These are phyloP conservation scores for Athene noctua DNA, from an alignment of 2,113 vertebrate genomes.

Conservation along the genomic window DNA sequence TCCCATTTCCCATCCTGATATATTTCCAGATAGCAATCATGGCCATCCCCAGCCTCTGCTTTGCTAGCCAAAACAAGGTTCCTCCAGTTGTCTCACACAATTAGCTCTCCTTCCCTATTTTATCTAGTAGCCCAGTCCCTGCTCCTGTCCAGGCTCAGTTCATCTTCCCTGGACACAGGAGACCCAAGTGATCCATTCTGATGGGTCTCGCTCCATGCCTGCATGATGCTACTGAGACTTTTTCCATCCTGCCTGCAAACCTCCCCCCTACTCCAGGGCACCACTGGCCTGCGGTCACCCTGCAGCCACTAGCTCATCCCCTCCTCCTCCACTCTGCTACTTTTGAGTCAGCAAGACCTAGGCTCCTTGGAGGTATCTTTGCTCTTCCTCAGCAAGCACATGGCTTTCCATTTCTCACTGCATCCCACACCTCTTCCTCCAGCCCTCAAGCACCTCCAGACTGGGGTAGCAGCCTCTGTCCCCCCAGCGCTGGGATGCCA, in stretches of 20 bases:
- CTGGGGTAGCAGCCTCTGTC: neutral
- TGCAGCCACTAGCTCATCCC: rapidly evolving
- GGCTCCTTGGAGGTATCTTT: neutral
- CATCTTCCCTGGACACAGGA: neutral
- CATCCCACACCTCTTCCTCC: neutral
- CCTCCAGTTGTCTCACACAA: neutral
- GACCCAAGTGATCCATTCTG: rapidly evolving
- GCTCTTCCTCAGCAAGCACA: neutral
- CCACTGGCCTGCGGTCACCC: neutral
- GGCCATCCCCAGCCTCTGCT: neutral
- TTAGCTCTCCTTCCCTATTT: neutral
- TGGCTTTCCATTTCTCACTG: neutral
- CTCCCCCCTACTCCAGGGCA: neutral
- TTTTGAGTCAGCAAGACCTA: neutral
- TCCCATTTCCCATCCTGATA: neutral
- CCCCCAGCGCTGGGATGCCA: neutral
- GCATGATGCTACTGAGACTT: neutral
- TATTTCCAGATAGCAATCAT: neutral
- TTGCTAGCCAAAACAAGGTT: neutral
- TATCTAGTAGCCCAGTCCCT: neutral
- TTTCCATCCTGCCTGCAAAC: neutral
- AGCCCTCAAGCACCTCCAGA: neutral
- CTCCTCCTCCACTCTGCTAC: neutral
- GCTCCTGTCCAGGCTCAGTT: neutral
- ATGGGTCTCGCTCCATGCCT: neutral